Conservation (phyloP, 2,888 invertebrate species). For the Glyphotaelius pellucidus region DNA sequence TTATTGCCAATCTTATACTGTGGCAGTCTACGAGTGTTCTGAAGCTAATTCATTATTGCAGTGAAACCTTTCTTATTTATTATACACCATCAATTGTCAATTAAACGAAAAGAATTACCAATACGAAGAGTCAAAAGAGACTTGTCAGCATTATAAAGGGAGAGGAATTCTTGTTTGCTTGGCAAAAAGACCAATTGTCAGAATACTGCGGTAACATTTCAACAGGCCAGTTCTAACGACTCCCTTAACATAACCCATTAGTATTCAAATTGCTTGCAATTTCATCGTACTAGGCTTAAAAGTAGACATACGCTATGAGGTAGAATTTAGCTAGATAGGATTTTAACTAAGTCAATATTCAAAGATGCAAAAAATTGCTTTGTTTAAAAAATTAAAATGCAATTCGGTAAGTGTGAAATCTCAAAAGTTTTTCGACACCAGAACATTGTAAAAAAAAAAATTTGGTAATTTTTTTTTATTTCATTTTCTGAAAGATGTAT, state of each 20-base stretch:
- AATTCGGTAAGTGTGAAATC: not conserved
- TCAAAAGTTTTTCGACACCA: not conserved
- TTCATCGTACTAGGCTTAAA: not conserved
- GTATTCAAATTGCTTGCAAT: not conserved
- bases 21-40: slow-evolving; percentile 16
- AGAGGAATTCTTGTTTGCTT: not conserved
- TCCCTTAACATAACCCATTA: not conserved
- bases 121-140: not conserved
- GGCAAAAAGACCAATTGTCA: not conserved
- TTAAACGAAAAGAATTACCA: not conserved
- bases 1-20: slow-evolving; percentile 28
- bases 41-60: slow-evolving; percentile 10
- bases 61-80: slow-evolving; percentile 27
- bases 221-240: not conserved
- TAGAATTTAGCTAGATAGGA: not conserved
- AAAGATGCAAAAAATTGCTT: not conserved
- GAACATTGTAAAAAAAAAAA: too few species aligned
- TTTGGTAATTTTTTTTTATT: too few species aligned
- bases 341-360: not conserved
- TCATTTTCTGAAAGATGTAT: too few species aligned
- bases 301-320: not conserved
- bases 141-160: not conserved
- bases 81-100: not conserved
- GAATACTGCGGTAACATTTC: not conserved
- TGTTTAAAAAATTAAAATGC: not conserved